These are phyloP conservation scores for Timema podura DNA, from an alignment of 2,888 invertebrate genomes.

Conservation along the genomic window DNA sequence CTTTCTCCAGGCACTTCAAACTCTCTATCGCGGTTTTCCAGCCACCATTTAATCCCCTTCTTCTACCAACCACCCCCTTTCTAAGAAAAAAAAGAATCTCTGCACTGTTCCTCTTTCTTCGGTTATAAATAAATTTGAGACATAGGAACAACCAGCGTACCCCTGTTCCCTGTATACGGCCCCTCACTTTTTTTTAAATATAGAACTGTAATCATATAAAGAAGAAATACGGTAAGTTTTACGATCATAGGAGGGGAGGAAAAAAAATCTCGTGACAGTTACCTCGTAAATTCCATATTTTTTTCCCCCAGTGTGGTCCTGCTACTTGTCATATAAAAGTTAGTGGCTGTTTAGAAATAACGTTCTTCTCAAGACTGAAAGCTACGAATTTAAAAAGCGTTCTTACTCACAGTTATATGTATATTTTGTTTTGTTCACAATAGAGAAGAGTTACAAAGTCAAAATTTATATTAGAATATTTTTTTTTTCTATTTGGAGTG, in stretches of 20 bases:
- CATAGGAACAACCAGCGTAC: neutral
- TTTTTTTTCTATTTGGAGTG: no score
- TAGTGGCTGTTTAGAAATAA: no score
- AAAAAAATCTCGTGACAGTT: conserved; percentile 14
- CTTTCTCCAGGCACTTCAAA: no score
- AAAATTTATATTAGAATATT: no score
- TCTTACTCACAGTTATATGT: no score
- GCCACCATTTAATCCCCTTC: conserved; percentile 18
- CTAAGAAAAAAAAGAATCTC: neutral
- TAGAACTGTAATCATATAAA: conserved; percentile 29
- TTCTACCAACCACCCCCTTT: neutral
- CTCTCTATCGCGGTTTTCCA: conserved; percentile 20
- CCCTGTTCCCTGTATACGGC: conserved; percentile 3
- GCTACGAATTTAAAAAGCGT: no score
- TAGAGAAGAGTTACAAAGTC: no score
- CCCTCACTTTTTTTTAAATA: conserved; percentile 20
- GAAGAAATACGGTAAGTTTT: conserved; percentile 26
- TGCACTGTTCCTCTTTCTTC: conserved; percentile 11
- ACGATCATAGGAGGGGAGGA: conserved; percentile 24
- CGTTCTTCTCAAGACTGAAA: no score
- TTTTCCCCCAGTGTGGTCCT: no score
- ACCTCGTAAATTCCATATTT: conserved; percentile 19
- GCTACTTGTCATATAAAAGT: no score
- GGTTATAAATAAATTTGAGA: conserved; percentile 26
- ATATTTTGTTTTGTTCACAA: no score